Percentiles rank a stretch among this genome's conserved stretches.
Evolutionary conservation across 2,797 vertebrate genomes (phyloP).

Genomic region (Sus cebifrons): DNA sequence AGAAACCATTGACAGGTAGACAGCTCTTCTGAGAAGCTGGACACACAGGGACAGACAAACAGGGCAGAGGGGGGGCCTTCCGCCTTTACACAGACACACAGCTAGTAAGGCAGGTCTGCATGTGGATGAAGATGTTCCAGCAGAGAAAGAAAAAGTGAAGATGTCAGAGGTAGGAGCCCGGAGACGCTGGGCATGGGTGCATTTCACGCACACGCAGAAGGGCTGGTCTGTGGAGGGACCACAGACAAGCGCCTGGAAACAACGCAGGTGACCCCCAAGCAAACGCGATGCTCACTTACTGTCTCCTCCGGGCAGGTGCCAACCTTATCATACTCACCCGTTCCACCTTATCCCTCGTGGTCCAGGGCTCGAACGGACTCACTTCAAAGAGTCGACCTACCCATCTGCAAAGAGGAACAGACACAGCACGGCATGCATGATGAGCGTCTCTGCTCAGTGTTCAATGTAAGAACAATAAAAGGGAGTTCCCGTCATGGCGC

Average conservation of each 20-base stretch:
- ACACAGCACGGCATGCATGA: accelerated
- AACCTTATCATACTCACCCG: conserved; percentile 91
- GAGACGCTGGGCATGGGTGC: no score
- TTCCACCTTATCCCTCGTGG: conserved; percentile 95
- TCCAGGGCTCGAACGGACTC: conserved; percentile 96
- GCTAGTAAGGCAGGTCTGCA: background rate
- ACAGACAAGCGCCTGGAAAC: background rate
- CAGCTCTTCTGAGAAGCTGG: background rate
- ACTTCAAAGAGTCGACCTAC: conserved; percentile 92
- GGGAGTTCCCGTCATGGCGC: no score
- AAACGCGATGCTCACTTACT: accelerated
- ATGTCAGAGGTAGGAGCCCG: background rate
- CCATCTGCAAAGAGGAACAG: conserved; percentile 90
- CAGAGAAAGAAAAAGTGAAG: background rate
- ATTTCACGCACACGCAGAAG: background rate
- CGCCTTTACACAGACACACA: background rate
- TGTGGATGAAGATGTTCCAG: background rate
- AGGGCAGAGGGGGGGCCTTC: background rate
- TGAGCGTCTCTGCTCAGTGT: background rate
- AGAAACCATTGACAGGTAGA: background rate
- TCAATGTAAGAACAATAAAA: background rate
- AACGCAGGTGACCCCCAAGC: background rate
- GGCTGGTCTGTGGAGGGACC: no score
- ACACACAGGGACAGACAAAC: background rate
- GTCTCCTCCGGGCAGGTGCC: background rate